These are phyloP conservation scores for Leptatherina wallacei DNA, from an alignment of 2,797 vertebrate species.

Conservation along the genomic window DNA sequence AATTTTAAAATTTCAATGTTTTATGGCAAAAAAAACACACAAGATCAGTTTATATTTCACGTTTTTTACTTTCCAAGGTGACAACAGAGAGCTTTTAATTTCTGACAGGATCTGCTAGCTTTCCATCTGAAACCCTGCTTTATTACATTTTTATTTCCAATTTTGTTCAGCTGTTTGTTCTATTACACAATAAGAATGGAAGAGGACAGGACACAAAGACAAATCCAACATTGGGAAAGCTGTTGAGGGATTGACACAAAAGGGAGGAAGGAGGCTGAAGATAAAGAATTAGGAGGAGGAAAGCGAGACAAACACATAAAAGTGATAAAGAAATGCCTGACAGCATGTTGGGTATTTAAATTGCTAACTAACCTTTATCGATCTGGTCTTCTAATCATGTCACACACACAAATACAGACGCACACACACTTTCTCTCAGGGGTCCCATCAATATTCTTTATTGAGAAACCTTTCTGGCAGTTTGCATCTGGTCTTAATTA, in stretches of 20 bases:
- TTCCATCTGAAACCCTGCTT: background rate
- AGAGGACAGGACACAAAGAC: background rate
- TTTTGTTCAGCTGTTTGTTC: background rate
- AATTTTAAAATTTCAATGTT: background rate
- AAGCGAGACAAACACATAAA: background rate
- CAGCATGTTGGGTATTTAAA: conserved; percentile 23
- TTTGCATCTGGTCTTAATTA: conserved; percentile 73
- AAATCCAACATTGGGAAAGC: conserved; percentile 22
- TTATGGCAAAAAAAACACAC: background rate
- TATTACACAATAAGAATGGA: conserved; percentile 14
- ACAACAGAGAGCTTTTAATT: too few relatives aligned
- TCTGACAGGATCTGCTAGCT: background rate
- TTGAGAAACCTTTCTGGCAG: conserved; percentile 53
- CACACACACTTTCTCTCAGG: conserved; percentile 12
- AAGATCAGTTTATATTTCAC: background rate
- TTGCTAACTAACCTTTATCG: conserved; percentile 51
- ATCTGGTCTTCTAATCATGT: conserved; percentile 37
- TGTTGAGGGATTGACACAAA: conserved; percentile 3
- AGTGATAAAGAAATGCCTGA: conserved; percentile 24
- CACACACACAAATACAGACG: conserved; percentile 27
- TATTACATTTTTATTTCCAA: conserved; percentile 6
- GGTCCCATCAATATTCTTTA: conserved; percentile 62
- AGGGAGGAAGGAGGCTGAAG: background rate
- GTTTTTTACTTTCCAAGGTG: conserved; percentile 11
- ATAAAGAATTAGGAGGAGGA: background rate